A percentile compares a stretch with the other conserved stretches of the same genome.
These are phyloP conservation scores for Hypanus sabinus DNA, from an alignment of 2,113 vertebrate species.

Conservation along the genomic window DNA sequence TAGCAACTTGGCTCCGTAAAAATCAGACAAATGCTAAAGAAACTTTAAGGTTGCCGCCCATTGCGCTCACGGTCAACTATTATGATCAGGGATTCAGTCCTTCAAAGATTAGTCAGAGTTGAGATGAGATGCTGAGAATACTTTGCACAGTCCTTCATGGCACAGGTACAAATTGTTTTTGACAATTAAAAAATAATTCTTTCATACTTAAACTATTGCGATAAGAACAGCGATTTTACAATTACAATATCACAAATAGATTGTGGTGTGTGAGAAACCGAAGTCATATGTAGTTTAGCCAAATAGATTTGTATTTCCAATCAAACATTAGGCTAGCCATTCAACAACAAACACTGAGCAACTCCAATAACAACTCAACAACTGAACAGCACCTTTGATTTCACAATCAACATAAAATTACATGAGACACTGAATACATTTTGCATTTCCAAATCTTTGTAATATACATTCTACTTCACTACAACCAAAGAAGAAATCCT, in stretches of 20 bases:
- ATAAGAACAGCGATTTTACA: slow-evolving; percentile 12
- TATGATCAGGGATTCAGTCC: not conserved
- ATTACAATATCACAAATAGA: slow-evolving; percentile 31
- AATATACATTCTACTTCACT: slow-evolving; percentile 30
- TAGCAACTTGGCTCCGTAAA: too few relatives aligned
- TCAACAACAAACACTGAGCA: not conserved
- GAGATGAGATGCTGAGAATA: slow-evolving; percentile 33
- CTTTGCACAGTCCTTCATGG: slow-evolving; percentile 32
- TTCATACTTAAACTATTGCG: not conserved
- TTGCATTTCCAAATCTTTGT: slow-evolving; percentile 23
- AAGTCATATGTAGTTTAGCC: slow-evolving; percentile 32
- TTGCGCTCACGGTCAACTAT: not conserved
- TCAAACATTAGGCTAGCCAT: not conserved
- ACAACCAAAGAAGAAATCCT: slow-evolving; percentile 8
- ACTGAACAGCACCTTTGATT: slow-evolving; percentile 20
- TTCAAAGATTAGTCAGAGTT: not conserved
- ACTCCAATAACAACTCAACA: slow-evolving; percentile 11
- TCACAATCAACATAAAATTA: slow-evolving; percentile 24
- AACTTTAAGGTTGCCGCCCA: too few relatives aligned
- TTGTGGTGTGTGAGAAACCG: slow-evolving; percentile 13
- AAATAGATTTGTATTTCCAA: slow-evolving; percentile 30
- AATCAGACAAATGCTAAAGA: too few relatives aligned
- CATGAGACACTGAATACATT: slow-evolving; percentile 23
- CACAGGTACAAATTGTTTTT: slow-evolving; percentile 32
- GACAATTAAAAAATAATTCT: slow-evolving; percentile 18